Conservation (phyloP, 2,113 vertebrate species). For the Antechinus stuartii region DNA sequence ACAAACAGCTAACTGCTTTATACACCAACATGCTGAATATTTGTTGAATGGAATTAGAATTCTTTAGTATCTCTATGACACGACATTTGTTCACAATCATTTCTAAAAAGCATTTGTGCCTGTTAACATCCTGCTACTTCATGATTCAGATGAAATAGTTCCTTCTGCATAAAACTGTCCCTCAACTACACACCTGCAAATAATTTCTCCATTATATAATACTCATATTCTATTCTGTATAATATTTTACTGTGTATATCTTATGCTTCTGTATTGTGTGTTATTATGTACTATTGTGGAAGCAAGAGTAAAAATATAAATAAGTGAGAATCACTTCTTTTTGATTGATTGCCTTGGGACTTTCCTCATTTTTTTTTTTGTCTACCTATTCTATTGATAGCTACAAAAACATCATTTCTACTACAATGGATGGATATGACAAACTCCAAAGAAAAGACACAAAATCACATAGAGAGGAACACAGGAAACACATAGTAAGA, state of each 20-base stretch:
- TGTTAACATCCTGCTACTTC: neutral
- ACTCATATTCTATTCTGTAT: neutral
- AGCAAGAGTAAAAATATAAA: neutral
- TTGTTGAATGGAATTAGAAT: neutral
- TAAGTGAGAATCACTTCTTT: neutral
- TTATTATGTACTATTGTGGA: neutral
- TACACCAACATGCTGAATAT: neutral
- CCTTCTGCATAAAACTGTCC: neutral
- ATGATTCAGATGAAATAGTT: neutral
- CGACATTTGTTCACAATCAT: slow-evolving; percentile 3
- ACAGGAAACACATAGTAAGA: neutral
- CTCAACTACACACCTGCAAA: neutral
- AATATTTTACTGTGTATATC: neutral
- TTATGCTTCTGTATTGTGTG: neutral
- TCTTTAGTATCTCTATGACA: neutral
- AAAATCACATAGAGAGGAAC: neutral
- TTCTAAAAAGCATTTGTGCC: neutral
- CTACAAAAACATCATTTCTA: neutral
- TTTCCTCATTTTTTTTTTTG: neutral
- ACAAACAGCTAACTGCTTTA: neutral
- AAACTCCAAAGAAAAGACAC: neutral
- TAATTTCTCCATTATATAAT: neutral
- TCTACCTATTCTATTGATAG: neutral
- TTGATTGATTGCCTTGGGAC: neutral
- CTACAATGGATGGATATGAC: neutral